Evolutionary conservation across 2,888 invertebrate genomes (phyloP).

Genomic region (Megastigmus dorsalis): DNA sequence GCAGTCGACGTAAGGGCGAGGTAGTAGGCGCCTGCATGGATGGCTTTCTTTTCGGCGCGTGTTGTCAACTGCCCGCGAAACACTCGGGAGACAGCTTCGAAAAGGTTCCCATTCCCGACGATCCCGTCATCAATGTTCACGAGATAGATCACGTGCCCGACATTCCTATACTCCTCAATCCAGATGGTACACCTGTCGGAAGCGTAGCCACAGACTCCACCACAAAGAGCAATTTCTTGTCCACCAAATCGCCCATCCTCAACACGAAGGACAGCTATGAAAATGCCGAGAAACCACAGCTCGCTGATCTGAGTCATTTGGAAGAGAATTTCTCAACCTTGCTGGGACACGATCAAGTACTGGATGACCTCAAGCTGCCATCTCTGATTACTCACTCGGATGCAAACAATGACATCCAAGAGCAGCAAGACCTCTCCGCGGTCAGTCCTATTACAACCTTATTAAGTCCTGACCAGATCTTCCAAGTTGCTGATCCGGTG

Average conservation of each 20-base stretch:
- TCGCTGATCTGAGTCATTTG: slow-evolving; percentile 60
- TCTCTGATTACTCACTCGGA: slow-evolving; percentile 65
- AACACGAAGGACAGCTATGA: slow-evolving; percentile 74
- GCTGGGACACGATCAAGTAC: slow-evolving; percentile 66
- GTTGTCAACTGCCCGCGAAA: slow-evolving; percentile 84
- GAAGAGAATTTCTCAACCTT: slow-evolving; percentile 64
- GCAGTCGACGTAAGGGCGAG: slow-evolving; percentile 85
- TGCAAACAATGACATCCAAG: slow-evolving; percentile 64
- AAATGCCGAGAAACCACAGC: slow-evolving; percentile 69
- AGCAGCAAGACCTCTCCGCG: slow-evolving; percentile 56
- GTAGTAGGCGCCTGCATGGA: slow-evolving; percentile 95
- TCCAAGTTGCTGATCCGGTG: slow-evolving; percentile 72
- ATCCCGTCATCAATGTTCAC: slow-evolving; percentile 61
- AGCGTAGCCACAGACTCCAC: slow-evolving; percentile 54
- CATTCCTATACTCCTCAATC: slow-evolving; percentile 69
- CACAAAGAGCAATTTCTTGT: slow-evolving; percentile 58
- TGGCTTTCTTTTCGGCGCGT: slow-evolving; percentile 93
- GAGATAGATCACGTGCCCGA: slow-evolving; percentile 71
- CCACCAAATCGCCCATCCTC: slow-evolving; percentile 60
- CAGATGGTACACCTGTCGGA: slow-evolving; percentile 69
- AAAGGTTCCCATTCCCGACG: slow-evolving; percentile 61
- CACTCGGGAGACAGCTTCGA: slow-evolving; percentile 60
- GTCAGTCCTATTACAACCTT: slow-evolving; percentile 67
- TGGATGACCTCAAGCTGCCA: slow-evolving; percentile 68
- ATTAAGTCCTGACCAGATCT: slow-evolving; percentile 68